Conservation (phyloP, 2,113 vertebrate genomes). For the Ailurus styani region DNA sequence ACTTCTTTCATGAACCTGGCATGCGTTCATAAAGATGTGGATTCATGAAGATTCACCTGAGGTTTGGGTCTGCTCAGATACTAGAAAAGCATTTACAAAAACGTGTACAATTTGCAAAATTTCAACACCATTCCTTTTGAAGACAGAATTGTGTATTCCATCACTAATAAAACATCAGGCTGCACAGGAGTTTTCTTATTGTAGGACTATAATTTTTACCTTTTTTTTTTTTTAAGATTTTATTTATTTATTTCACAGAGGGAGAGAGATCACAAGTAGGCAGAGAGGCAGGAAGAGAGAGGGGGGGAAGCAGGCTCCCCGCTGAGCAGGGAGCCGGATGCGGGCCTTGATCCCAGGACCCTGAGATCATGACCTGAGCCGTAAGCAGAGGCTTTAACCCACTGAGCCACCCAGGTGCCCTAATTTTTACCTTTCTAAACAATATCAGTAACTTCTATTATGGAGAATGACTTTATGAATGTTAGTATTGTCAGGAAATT, state of each 20-base stretch:
- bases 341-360: no score
- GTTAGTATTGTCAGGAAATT: background rate
- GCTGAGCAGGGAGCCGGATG: no score
- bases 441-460: background rate
- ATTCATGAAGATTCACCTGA: background rate
- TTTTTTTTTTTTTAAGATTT: no score
- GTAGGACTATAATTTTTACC: background rate
- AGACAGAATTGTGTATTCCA: background rate
- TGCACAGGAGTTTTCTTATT: background rate
- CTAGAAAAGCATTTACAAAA: background rate
- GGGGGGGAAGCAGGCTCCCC: no score
- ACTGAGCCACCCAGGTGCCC: no score
- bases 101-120: background rate
- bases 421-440: background rate
- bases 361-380: no score
- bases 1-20: background rate
- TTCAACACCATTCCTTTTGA: background rate
- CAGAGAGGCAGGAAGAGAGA: no score
- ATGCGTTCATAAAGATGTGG: background rate
- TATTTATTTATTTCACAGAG: no score
- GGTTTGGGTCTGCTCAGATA: background rate
- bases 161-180: background rate
- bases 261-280: no score
- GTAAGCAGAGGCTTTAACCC: no score
- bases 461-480: background rate